A percentile compares a stretch with the other conserved stretches of the same genome.
phyloP scores from a whole-genome alignment of 2,113 vertebrate species.

The Orthonyx spaldingii region DNA sequence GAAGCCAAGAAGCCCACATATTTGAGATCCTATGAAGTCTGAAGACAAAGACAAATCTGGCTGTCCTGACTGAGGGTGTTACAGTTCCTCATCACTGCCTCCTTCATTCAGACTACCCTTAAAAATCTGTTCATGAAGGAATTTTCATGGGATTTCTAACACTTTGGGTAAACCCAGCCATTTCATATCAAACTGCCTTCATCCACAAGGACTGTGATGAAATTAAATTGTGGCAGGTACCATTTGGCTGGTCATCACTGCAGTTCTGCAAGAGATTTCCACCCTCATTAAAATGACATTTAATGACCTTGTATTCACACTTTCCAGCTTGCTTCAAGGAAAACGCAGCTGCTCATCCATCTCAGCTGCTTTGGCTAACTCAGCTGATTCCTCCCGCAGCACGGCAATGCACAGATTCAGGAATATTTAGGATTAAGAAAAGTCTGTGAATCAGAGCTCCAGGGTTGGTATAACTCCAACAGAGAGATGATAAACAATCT shows the following conservation, averaged over 20 bases:
- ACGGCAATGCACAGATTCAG: background rate
- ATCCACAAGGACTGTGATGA: background rate
- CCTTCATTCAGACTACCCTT: background rate
- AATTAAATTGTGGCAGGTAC: background rate
- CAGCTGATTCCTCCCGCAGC: background rate
- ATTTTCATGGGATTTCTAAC: background rate
- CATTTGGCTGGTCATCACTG: background rate
- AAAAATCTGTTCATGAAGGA: background rate
- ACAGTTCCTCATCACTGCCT: background rate
- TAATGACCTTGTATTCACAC: background rate
- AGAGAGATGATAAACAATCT: background rate
- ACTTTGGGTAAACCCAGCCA: background rate
- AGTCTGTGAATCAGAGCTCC: background rate
- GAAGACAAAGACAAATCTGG: background rate
- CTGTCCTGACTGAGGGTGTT: background rate
- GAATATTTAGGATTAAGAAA: background rate
- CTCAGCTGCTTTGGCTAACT: background rate
- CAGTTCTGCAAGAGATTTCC: background rate
- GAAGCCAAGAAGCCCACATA: background rate
- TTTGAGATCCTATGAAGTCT: background rate
- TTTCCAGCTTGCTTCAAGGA: constrained; percentile 4
- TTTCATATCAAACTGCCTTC: background rate
- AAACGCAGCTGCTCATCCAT: background rate
- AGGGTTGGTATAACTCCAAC: no score
- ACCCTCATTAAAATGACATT: background rate